Conservation (phyloP, 2,888 invertebrate genomes). For the Polydesmus complanatus region DNA sequence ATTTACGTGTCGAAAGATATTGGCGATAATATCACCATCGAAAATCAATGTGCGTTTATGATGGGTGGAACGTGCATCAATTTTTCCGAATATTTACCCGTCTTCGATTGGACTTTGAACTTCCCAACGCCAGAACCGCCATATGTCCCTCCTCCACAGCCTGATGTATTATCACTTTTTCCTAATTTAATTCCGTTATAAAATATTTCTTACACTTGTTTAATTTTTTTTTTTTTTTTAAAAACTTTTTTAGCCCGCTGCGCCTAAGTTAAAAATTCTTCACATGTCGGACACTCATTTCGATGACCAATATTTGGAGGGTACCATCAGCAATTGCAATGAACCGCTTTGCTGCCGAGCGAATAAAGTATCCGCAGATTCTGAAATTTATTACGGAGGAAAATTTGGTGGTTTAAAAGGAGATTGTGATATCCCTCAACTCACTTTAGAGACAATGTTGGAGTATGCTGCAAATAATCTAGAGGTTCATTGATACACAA, state of each 20-base stretch:
- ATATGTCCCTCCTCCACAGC: constrained; percentile 6
- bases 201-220: too few relatives aligned
- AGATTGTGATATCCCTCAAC: constrained; percentile 59
- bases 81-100: not conserved
- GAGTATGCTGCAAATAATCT: constrained; percentile 44
- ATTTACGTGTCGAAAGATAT: not conserved
- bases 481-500: constrained; percentile 30
- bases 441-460: constrained; percentile 51
- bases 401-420: constrained; percentile 62
- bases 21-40: not conserved
- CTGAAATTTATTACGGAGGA: constrained; percentile 42
- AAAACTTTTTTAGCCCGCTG: constrained; percentile 2
- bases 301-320: constrained; percentile 55
- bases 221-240: too few relatives aligned
- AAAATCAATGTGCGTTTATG: not conserved
- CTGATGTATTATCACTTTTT: not conserved
- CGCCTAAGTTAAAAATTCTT: constrained; percentile 36
- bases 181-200: not conserved
- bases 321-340: constrained; percentile 52
- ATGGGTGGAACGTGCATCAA: not conserved
- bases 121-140: constrained; percentile 2
- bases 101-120: not conserved
- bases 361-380: constrained; percentile 34
- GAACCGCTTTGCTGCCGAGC: constrained; percentile 63
- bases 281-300: constrained; percentile 66